These are phyloP conservation scores for Hirtodrosophila cameraria DNA, from an alignment of 2,888 invertebrate species.

Conservation along the genomic window DNA sequence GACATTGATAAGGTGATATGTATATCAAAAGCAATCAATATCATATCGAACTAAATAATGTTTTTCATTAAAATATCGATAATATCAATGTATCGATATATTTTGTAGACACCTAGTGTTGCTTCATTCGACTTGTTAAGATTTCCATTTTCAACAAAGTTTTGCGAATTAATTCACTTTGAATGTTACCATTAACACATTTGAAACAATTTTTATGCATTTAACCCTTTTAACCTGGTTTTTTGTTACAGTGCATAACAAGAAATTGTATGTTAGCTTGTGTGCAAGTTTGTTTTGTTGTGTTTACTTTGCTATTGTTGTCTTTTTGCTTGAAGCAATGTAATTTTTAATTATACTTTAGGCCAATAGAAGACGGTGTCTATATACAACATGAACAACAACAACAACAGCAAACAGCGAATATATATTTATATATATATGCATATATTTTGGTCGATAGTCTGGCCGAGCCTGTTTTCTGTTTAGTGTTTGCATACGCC, in stretches of 20 bases:
- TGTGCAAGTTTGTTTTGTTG: slow-evolving; percentile 33
- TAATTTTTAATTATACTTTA: slow-evolving; percentile 64
- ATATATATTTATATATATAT: not conserved
- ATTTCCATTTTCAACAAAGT: too few relatives aligned
- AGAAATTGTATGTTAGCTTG: slow-evolving; percentile 24
- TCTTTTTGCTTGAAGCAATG: slow-evolving; percentile 45
- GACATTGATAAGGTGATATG: too few relatives aligned
- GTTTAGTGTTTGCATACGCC: slow-evolving; percentile 54
- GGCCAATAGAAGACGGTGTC: slow-evolving; percentile 40
- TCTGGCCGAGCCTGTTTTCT: slow-evolving; percentile 52
- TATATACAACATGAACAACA: not conserved
- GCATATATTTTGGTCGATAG: slow-evolving; percentile 26
- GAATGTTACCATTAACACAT: too few relatives aligned
- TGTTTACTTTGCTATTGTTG: slow-evolving; percentile 34
- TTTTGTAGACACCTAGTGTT: too few relatives aligned
- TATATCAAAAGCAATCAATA: too few relatives aligned
- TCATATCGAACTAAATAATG: too few relatives aligned
- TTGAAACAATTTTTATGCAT: too few relatives aligned
- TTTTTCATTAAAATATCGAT: too few relatives aligned
- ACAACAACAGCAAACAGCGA: not conserved
- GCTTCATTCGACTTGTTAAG: too few relatives aligned
- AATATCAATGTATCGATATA: too few relatives aligned
- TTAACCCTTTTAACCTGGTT: too few relatives aligned
- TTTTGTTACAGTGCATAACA: not conserved
- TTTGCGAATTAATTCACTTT: too few relatives aligned